A percentile compares a stretch with the other conserved stretches of the same genome.
These are phyloP conservation scores for Drosophila repleta DNA, from an alignment of 1,140 invertebrate genomes.

Conservation along the genomic window DNA sequence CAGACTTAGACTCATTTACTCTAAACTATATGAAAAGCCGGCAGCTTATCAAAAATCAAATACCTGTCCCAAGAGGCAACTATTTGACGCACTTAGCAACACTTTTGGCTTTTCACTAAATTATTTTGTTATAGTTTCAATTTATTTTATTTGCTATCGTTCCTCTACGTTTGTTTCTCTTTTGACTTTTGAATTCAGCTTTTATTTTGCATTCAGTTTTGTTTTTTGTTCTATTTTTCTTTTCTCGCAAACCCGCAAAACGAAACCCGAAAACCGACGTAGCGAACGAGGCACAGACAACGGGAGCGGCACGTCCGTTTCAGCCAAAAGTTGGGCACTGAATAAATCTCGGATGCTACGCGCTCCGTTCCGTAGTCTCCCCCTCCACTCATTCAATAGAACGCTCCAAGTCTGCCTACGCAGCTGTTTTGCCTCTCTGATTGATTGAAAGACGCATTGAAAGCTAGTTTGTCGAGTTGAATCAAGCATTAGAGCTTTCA, in stretches of 20 bases:
- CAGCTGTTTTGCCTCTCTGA: constrained; percentile 53
- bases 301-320: constrained; percentile 56
- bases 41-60: too few relatives aligned
- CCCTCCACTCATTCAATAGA: not conserved
- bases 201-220: not conserved
- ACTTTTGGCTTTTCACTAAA: too few relatives aligned
- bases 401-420: constrained; percentile 40
- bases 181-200: not conserved
- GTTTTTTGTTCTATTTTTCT: not conserved
- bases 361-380: constrained; percentile 49
- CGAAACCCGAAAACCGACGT: not conserved
- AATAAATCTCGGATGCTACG: constrained; percentile 70
- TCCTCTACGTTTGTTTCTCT: too few relatives aligned
- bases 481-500: constrained; percentile 45
- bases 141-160: not conserved
- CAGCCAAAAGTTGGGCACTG: constrained; percentile 73
- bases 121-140: too few relatives aligned
- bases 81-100: too few relatives aligned
- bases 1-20: too few relatives aligned
- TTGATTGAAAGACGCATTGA: constrained; percentile 65
- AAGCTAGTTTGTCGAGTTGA: constrained; percentile 36
- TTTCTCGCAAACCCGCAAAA: not conserved
- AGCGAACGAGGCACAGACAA: not conserved
- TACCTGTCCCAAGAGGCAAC: too few relatives aligned
- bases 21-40: too few relatives aligned